Base-by-base conservation (phyloP, 1,140 invertebrate genomes). In the Latrodectus geometricus region DNA sequence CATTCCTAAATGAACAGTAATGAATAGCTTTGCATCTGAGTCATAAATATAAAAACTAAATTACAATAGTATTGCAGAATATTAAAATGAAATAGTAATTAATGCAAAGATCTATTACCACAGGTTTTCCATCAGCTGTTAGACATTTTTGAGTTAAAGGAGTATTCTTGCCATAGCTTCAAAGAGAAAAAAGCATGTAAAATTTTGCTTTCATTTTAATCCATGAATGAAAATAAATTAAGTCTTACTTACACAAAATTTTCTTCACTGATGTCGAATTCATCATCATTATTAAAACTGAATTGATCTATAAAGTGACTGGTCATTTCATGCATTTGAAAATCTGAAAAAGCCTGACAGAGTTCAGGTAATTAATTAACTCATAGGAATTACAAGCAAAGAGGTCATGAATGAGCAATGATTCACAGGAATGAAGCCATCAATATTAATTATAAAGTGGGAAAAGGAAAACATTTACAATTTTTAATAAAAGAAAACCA, bases 261-360 rank as follows among this genome's bases (percentile, higher is more conserved):
- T 88, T 94, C 94, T 88, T 95, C 93, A 5, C 92, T 92, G 89
- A 94, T 93, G 88, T 92, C 93, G 89, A 94, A 94, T 79, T 94
- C 93, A 88, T 94, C 93, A 35, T 94, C 93, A 89, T 95, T 94
- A 88, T 93, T 93, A 89, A 93, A 94, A 52, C 94, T 93, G 90
- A 93, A 95, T 87, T 93, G 93, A 81, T 94, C 94, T 89, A 93
- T 93, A 90, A 93, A 93, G 83, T 92, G 92, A 88, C 92, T 92
- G 68, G 93, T 93, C 92, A 94, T 92, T 89, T 93, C 92, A 91
- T 94, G 93, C 89, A 92, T 91, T 91, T 93, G 92, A 90, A 93
- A 94, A 90, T 93, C 92, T 89, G 92, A 91, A 91, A 93, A 94
- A 87, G 92, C 91, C 93, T 94, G 90, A 87, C 89, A 89, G 66